Percentiles rank a stretch among this genome's conserved stretches.
phyloP scores from a whole-genome alignment of 2,888 invertebrate genomes.

The Altica lythri region DNA sequence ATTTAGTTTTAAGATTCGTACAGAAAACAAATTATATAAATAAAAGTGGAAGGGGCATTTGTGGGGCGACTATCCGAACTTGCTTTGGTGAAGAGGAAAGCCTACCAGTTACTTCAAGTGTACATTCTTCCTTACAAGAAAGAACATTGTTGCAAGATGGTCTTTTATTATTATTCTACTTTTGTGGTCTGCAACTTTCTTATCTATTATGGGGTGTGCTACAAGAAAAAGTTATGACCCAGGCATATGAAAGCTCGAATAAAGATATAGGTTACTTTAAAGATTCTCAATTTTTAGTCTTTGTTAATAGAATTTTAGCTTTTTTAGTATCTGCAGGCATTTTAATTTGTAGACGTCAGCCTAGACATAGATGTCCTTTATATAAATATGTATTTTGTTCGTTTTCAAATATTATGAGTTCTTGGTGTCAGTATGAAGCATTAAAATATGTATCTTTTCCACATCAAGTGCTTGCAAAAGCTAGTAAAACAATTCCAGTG shows the following conservation, averaged over 20 bases:
- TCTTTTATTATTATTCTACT: constrained; percentile 74
- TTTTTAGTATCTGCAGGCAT: constrained; percentile 73
- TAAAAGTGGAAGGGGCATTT: constrained; percentile 63
- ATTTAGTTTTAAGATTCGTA: constrained; percentile 80
- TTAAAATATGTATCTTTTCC: constrained; percentile 98
- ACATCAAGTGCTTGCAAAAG: constrained; percentile 94
- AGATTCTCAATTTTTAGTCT: constrained; percentile 96
- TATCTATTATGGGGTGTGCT: constrained; percentile 96
- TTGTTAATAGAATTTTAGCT: constrained; percentile 90
- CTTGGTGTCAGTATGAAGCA: constrained; percentile 99
- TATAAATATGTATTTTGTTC: constrained; percentile 96
- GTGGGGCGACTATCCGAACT: constrained; percentile 57
- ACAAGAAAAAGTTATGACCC: constrained; percentile 98
- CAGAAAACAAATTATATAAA: constrained; percentile 79
- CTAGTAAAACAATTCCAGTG: constrained; percentile 97
- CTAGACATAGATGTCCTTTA: constrained; percentile 80
- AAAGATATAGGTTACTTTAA: constrained; percentile 74
- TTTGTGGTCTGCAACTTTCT: constrained; percentile 84
- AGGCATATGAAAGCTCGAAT: constrained; percentile 67
- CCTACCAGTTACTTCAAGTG: constrained; percentile 46
- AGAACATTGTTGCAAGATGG: constrained; percentile 65
- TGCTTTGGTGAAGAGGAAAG: constrained; percentile 61
- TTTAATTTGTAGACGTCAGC: constrained; percentile 64
- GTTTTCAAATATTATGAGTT: constrained; percentile 95
- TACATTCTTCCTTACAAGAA: constrained; percentile 25